Evolutionary conservation across 2,113 vertebrate genomes (phyloP), one percentile per base, ranked within the genome.

Genomic region (Austrofundulus limnaeus): DNA sequence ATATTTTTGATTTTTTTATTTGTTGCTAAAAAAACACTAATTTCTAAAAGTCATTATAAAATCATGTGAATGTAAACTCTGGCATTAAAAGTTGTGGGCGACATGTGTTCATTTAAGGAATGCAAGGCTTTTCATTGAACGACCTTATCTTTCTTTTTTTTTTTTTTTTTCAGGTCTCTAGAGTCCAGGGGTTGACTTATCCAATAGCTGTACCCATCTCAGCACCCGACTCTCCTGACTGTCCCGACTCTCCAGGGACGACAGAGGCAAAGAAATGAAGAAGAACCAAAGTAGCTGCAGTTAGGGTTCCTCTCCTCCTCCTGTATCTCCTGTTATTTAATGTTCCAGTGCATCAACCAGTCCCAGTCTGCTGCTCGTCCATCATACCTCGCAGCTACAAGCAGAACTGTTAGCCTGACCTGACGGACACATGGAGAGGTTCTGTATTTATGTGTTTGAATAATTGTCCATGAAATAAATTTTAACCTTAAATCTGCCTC

Each of bases 131-230:
- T 16, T 31, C 1, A 11, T 16, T 23, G 13, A n/a, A 43, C 39
- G 16, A 3, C 7, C 21, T 12, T 14, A 16, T 24, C 12, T 15
- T 67, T 17, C 61, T n/a, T 51, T 25, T 39, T 42, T 15, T 67
- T 16, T 70, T n/a, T 64, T n/a, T 52, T 23, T 43, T 51, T 21
- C 84, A 92, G 92, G 52, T 92, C 92, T 67, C 78, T 92, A 72
- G 92, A 92, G 83, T 92, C 90, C 70, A 84, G 92, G 53, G 89
- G 91, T 51, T 92, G 88, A 76, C 53, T 11, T 5, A 14, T 47
- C 58, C 25, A 38, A 37, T 0, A 25, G 59, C 79, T 64, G 56
- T 58, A 23, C 60, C 66, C 21, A 51, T 37, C 50, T 60, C 60
- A 51, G 64, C 21, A 12, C 70, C 57, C 47, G 45, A 46, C 52